phyloP scores from a whole-genome alignment of 30 jellyfish, hydroid and myxozoan genomes.

The Aurelia aurita complex sp. Pacific region DNA sequence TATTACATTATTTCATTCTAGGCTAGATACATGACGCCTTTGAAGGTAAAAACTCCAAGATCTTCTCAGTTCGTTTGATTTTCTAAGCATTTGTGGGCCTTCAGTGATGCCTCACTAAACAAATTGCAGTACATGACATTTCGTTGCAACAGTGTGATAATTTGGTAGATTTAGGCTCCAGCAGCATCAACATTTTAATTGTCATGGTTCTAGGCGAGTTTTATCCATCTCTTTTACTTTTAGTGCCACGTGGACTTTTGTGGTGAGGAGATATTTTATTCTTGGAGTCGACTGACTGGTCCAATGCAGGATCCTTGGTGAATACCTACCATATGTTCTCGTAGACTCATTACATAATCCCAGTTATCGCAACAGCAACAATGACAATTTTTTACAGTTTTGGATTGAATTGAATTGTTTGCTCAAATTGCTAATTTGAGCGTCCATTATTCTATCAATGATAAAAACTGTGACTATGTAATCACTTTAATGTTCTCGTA shows the following conservation, averaged over 20 bases:
- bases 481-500: too few relatives aligned
- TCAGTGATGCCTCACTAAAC: background rate
- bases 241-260: background rate
- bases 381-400: too few relatives aligned
- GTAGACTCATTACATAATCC: too few relatives aligned
- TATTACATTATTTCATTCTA: too few relatives aligned
- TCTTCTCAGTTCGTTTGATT: conserved; percentile 20
- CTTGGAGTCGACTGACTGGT: background rate
- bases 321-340: too few relatives aligned
- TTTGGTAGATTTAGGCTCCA: conserved; percentile 41
- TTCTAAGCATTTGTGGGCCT: conserved; percentile 6
- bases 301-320: too few relatives aligned
- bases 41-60: conserved; percentile 10
- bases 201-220: conserved; percentile 8
- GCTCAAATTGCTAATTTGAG: too few relatives aligned
- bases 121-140: conserved; percentile 19
- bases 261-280: background rate
- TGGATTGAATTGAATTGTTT: too few relatives aligned
- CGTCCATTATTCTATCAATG: too few relatives aligned
- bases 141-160: conserved; percentile 40
- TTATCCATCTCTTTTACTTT: background rate
- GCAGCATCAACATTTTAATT: conserved; percentile 9
- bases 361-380: too few relatives aligned
- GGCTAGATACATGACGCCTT: background rate
- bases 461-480: too few relatives aligned